A percentile compares a stretch with the other conserved stretches of the same genome.
These are phyloP conservation scores for Rhinoraja longicauda DNA, from an alignment of 2,797 vertebrate species.

Conservation along the genomic window DNA sequence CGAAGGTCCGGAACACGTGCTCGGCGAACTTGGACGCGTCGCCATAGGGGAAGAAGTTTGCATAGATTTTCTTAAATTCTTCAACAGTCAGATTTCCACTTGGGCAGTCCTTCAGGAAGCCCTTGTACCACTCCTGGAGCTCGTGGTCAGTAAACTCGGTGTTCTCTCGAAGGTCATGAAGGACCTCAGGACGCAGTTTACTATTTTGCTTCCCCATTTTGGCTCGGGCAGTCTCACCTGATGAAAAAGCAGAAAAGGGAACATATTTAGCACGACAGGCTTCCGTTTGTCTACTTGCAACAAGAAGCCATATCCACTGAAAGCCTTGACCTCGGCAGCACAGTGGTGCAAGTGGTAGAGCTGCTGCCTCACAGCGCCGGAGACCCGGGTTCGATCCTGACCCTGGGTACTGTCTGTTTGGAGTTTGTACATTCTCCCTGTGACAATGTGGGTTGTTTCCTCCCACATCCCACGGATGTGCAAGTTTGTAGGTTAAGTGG, in stretches of 20 bases:
- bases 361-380: too few species aligned
- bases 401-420: too few species aligned
- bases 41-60: conserved; percentile 70
- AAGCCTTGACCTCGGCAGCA: not conserved
- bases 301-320: not conserved
- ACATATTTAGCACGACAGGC: not conserved
- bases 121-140: conserved; percentile 73
- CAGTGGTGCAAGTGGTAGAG: too few species aligned
- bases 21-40: conserved; percentile 70
- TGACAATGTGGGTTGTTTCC: too few species aligned
- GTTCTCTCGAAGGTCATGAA: conserved; percentile 71
- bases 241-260: not conserved
- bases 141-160: conserved; percentile 70
- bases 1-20: conserved; percentile 47
- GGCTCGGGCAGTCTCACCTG: not conserved
- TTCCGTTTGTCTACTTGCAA: too few species aligned
- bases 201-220: conserved; percentile 73
- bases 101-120: conserved; percentile 72
- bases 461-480: too few species aligned
- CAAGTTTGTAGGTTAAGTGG: too few species aligned
- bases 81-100: conserved; percentile 69
- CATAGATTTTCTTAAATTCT: conserved; percentile 74
- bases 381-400: too few species aligned
- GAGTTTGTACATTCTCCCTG: too few species aligned
- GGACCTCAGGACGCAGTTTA: conserved; percentile 69